A percentile compares a stretch with the other conserved stretches of the same genome.
These are phyloP conservation scores for Ptilorrhoa leucosticta DNA, from an alignment of 2,113 vertebrate species.

Conservation along the genomic window DNA sequence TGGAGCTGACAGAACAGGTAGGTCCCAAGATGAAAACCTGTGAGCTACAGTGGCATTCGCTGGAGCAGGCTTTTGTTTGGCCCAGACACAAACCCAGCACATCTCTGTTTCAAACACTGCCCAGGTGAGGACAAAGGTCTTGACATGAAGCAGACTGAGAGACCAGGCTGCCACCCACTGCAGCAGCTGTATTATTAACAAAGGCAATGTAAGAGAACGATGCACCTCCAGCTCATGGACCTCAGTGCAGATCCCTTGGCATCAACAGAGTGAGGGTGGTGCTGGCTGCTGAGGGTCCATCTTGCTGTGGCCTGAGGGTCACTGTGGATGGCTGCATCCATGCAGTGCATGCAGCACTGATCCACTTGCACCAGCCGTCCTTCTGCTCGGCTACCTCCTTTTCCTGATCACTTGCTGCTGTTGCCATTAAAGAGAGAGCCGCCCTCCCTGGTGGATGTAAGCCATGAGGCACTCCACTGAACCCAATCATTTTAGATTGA, in stretches of 20 bases:
- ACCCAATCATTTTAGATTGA: background rate
- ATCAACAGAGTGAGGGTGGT: background rate
- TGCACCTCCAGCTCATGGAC: background rate
- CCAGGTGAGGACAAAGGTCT: background rate
- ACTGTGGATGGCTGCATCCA: background rate
- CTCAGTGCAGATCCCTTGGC: background rate
- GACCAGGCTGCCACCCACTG: background rate
- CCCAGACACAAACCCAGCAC: background rate
- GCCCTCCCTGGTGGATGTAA: accelerated
- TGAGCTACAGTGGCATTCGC: background rate
- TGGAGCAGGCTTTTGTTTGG: background rate
- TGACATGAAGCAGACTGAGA: background rate
- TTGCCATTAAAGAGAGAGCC: background rate
- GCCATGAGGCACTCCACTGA: background rate
- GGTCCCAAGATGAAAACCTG: background rate
- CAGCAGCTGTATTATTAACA: background rate
- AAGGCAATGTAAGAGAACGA: background rate
- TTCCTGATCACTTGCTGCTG: accelerated
- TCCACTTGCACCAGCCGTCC: accelerated
- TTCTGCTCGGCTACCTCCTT: background rate
- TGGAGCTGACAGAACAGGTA: background rate
- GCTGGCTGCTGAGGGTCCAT: background rate
- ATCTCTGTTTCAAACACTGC: background rate
- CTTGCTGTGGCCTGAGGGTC: background rate
- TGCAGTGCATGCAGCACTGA: background rate